phyloP scores from a whole-genome alignment of 53 echinoderm and acorn worm species.

The Paracentrotus lividus region DNA sequence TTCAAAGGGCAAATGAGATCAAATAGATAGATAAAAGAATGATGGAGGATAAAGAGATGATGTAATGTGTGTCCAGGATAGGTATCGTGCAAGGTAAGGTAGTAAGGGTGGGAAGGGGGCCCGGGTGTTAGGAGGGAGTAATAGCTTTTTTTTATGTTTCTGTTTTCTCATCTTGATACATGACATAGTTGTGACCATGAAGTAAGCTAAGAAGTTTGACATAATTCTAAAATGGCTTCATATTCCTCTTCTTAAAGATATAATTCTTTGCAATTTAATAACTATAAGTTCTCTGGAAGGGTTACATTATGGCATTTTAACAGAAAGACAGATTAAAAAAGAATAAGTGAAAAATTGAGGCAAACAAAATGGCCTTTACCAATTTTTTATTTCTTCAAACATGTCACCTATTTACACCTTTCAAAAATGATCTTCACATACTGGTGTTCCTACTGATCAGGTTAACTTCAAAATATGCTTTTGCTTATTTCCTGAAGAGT shows the following conservation, averaged over 20 bases:
- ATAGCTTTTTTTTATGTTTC: too few relatives aligned
- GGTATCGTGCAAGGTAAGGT: not conserved
- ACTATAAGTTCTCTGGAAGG: too few relatives aligned
- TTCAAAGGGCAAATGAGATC: slow-evolving; percentile 39
- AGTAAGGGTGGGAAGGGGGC: not conserved
- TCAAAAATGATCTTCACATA: not conserved
- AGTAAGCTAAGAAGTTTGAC: too few relatives aligned
- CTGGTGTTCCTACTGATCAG: not conserved
- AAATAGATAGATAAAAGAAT: not conserved
- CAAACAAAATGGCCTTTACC: too few relatives aligned
- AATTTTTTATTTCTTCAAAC: too few relatives aligned
- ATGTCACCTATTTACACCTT: not conserved
- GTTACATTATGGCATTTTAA: too few relatives aligned
- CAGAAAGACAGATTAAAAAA: too few relatives aligned
- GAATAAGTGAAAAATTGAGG: too few relatives aligned
- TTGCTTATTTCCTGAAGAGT: too few relatives aligned
- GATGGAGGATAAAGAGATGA: not conserved
- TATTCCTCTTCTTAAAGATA: too few relatives aligned
- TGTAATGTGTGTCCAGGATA: not conserved
- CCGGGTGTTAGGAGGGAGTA: not conserved
- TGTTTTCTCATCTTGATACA: not conserved
- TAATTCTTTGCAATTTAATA: too few relatives aligned
- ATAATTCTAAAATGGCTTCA: too few relatives aligned
- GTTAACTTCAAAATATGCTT: not conserved
- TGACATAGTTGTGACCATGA: not conserved